A percentile compares a stretch with the other conserved stretches of the same genome.
These are phyloP conservation scores for Caranx melampygus DNA, from an alignment of 2,113 vertebrate genomes.

Conservation along the genomic window DNA sequence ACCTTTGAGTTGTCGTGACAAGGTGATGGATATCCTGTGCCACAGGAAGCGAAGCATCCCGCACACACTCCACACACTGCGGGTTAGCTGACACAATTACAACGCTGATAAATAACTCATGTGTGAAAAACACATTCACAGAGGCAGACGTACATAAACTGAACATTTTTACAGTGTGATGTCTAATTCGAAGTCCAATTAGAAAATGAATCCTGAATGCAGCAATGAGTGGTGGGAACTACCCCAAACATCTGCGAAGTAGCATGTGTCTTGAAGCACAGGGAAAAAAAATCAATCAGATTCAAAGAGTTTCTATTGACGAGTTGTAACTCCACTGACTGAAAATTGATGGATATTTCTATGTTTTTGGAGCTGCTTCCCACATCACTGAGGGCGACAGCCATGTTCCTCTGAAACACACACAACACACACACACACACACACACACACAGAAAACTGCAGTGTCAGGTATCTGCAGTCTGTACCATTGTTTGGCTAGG, in stretches of 20 bases:
- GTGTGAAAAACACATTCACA: not conserved
- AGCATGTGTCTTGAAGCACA: not conserved
- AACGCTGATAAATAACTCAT: slow-evolving; percentile 10
- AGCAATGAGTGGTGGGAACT: not conserved
- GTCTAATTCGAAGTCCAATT: not conserved
- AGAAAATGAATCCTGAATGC: not conserved
- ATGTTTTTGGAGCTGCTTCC: slow-evolving; percentile 19
- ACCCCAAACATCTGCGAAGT: not conserved
- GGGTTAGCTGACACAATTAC: slow-evolving; percentile 32
- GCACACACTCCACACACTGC: slow-evolving; percentile 30
- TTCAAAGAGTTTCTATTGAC: slow-evolving; percentile 4
- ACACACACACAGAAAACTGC: slow-evolving; percentile 32
- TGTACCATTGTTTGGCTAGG: slow-evolving; percentile 32
- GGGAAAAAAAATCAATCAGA: no score
- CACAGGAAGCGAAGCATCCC: slow-evolving; percentile 53
- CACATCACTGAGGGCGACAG: slow-evolving; percentile 15
- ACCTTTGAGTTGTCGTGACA: slow-evolving; percentile 58
- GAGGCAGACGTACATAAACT: not conserved
- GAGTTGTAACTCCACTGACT: not conserved
- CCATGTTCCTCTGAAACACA: slow-evolving; percentile 2
- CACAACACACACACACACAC: slow-evolving; percentile 8
- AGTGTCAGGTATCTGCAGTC: slow-evolving; percentile 39
- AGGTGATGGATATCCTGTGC: slow-evolving; percentile 59
- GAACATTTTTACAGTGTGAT: not conserved
- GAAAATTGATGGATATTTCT: slow-evolving; percentile 5